A percentile compares a stretch with the other conserved stretches of the same genome.
phyloP scores from a whole-genome alignment of 2,888 invertebrate genomes.

The Xestoiulus laeticollis region DNA sequence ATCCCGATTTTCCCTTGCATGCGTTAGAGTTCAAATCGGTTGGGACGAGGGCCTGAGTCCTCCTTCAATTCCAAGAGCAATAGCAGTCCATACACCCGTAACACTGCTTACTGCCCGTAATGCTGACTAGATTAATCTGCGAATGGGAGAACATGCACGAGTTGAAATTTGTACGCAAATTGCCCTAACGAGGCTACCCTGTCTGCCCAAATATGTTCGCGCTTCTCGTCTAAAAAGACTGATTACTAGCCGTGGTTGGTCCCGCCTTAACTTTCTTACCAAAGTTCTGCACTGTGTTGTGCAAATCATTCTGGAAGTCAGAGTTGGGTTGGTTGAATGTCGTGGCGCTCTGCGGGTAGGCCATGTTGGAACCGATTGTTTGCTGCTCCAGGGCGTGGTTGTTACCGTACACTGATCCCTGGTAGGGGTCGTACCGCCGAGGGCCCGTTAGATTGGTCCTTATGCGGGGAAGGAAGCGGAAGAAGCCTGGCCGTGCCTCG shows the following conservation, averaged over 20 bases:
- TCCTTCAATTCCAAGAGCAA: background rate
- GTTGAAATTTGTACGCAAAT: background rate
- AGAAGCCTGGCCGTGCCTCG: slow-evolving; percentile 40
- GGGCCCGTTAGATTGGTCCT: background rate
- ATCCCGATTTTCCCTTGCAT: background rate
- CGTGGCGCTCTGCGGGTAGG: background rate
- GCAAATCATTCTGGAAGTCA: slow-evolving; percentile 54
- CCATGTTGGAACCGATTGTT: background rate
- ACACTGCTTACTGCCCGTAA: background rate
- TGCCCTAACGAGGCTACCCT: background rate
- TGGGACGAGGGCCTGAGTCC: background rate
- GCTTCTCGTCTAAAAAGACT: background rate
- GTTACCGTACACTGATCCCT: slow-evolving; percentile 12
- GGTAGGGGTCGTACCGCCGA: background rate
- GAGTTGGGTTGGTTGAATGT: slow-evolving; percentile 52
- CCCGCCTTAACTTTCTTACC: slow-evolving; percentile 47
- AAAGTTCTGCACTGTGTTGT: slow-evolving; percentile 52
- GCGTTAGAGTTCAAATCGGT: background rate
- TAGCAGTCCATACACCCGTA: background rate
- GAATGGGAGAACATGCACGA: background rate
- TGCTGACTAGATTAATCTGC: background rate
- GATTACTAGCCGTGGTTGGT: background rate
- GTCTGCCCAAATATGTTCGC: slow-evolving; percentile 7
- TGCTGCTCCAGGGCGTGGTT: background rate
- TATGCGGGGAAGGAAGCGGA: slow-evolving; percentile 29